A percentile compares a stretch with the other conserved stretches of the same genome.
Evolutionary conservation across 2,888 invertebrate genomes (phyloP).

Genomic region (Thysanoteuthis rhombus): DNA sequence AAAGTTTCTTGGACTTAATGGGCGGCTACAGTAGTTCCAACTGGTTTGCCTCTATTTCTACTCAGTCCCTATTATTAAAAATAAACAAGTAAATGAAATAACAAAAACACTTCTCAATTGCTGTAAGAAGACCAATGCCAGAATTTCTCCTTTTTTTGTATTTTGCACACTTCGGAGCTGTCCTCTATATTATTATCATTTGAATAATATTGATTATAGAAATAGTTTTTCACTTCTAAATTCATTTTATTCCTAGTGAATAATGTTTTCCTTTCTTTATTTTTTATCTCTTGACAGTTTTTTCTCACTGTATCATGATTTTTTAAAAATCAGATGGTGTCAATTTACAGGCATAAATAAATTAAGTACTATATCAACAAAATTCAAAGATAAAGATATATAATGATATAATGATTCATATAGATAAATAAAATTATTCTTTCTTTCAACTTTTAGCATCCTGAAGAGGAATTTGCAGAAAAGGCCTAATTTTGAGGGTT

Average conservation of each 20-base stretch:
- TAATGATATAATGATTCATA: background rate
- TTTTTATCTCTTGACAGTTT: background rate
- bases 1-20: too few relatives aligned
- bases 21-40: background rate
- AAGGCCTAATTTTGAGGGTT: background rate
- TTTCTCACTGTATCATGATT: background rate
- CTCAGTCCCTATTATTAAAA: background rate
- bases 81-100: background rate
- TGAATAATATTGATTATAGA: background rate
- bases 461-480: background rate
- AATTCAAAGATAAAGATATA: background rate
- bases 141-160: background rate
- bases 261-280: background rate
- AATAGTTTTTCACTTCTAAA: background rate
- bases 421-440: background rate
- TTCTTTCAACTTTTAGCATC: background rate
- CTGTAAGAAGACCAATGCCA: background rate
- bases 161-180: background rate
- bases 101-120: background rate
- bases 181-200: background rate
- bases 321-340: background rate
- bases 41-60: background rate
- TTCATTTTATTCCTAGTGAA: background rate
- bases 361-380: background rate
- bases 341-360: background rate